Evolutionary conservation across 2,797 vertebrate genomes (phyloP), one percentile per base, ranked within the genome.

Genomic region (Esox lucius): DNA sequence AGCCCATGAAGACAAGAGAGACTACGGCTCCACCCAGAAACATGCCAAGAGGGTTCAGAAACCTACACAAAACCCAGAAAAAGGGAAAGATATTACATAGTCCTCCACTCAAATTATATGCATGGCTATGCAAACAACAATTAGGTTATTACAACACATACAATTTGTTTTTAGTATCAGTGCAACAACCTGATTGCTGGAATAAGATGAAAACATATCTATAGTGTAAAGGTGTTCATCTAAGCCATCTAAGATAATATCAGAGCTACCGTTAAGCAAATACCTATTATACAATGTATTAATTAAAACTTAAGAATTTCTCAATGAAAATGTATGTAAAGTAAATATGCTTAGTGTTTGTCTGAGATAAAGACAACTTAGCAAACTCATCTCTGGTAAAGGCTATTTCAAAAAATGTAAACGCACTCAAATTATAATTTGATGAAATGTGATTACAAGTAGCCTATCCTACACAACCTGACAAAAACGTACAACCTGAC

Each of bases 41-140:
- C 97, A 99, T 97, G 74, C 96, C 96, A 62, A 98, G 86, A 2
- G 98, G 98, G 81, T 97, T 98, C 84, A 98, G 79, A 82, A 97
- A 97, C 75, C 98, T 99, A 93, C 3, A 49, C 0, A 46, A 16
- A 64, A 9, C n/a, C 19, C 9, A 61, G n/a, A 3, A 46, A 16
- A 46, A 4, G 15, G 56, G 56, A 61, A 61, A 24, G 9, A 62
- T 12, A 68, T 16, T 11, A 33, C 19, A 65, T 78, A 4, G 16
- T 22, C 16, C 31, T 4, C 8, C 24, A 35, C 15, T 28, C 70
- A 31, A 65, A 33, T 24, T 7, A 17, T 8, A 19, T 46, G 68
- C 17, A 66, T 19, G 13, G 48, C 83, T 17, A 73, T 35, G 75
- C 7, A 68, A 62, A 35, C n/a, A 72, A 33, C 39, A 22, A 19